Percentiles rank a stretch among this genome's conserved stretches.
phyloP scores from a whole-genome alignment of 2,797 vertebrate genomes.

The Myoxocephalus aenaeus region DNA sequence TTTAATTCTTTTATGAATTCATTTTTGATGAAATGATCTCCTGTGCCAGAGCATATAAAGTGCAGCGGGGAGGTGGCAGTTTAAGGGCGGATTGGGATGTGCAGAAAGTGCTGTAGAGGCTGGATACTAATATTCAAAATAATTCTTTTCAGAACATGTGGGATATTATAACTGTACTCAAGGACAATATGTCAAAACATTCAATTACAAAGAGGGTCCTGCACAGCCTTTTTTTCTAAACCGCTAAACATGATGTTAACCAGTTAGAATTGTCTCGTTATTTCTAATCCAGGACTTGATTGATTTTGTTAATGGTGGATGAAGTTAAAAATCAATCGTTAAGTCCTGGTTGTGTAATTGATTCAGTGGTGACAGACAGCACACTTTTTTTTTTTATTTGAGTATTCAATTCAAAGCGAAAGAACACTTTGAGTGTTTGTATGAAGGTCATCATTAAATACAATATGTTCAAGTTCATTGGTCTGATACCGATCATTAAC shows the following conservation, averaged over 20 bases:
- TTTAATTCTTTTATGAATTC: conserved; percentile 55
- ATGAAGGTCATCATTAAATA: not conserved
- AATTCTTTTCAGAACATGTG: no score
- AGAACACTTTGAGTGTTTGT: not conserved
- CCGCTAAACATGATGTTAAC: not conserved
- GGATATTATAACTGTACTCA: conserved; percentile 25
- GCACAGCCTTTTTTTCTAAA: not conserved
- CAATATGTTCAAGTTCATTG: not conserved
- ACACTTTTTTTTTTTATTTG: not conserved
- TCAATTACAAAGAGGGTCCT: conserved; percentile 38
- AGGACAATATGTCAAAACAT: conserved; percentile 51
- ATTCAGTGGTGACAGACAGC: not conserved
- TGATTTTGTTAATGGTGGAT: not conserved
- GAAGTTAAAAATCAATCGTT: no score
- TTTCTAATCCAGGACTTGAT: not conserved
- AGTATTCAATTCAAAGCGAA: not conserved
- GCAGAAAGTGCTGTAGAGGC: conserved; percentile 25
- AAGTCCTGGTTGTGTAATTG: not conserved
- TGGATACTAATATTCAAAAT: conserved; percentile 32
- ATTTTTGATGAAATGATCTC: conserved; percentile 77
- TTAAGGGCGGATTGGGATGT: conserved; percentile 28
- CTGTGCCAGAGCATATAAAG: conserved; percentile 65
- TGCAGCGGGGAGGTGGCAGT: conserved; percentile 64
- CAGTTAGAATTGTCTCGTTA: not conserved
- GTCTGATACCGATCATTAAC: not conserved